These are phyloP conservation scores for Dolichomitus sp. DNA, from an alignment of 2,888 invertebrate genomes.

Conservation along the genomic window DNA sequence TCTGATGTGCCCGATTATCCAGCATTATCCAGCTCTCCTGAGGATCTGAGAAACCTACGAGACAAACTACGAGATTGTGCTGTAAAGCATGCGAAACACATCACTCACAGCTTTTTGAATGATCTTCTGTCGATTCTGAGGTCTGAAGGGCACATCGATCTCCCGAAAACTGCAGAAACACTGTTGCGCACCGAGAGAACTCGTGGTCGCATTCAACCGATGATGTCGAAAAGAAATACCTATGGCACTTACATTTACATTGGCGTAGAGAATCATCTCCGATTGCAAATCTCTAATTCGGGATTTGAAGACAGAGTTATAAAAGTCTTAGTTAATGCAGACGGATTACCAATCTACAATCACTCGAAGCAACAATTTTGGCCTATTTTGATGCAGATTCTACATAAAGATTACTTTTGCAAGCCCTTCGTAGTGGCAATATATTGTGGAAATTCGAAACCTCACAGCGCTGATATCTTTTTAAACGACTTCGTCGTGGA, in stretches of 20 bases:
- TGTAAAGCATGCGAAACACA: slow-evolving; percentile 13
- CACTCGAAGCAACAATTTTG: slow-evolving; percentile 49
- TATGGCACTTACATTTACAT: slow-evolving; percentile 47
- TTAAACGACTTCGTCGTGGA: slow-evolving; percentile 62
- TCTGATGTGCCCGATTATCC: neutral
- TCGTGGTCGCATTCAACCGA: slow-evolving; percentile 19
- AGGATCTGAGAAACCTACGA: slow-evolving; percentile 19
- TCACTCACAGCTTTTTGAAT: slow-evolving; percentile 30
- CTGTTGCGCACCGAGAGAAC: slow-evolving; percentile 40
- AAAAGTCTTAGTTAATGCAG: slow-evolving; percentile 41
- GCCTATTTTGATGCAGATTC: slow-evolving; percentile 53
- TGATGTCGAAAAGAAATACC: slow-evolving; percentile 44
- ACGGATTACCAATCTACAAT: slow-evolving; percentile 48
- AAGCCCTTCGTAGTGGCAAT: slow-evolving; percentile 56
- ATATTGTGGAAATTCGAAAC: slow-evolving; percentile 65
- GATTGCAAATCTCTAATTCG: slow-evolving; percentile 24
- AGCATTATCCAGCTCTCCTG: neutral
- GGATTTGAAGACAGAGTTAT: slow-evolving; percentile 39
- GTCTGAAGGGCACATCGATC: slow-evolving; percentile 51
- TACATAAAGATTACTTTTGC: slow-evolving; percentile 45
- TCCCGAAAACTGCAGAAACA: slow-evolving; percentile 53
- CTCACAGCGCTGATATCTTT: slow-evolving; percentile 46
- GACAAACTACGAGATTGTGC: slow-evolving; percentile 29
- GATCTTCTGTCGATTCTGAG: slow-evolving; percentile 38
- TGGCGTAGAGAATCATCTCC: slow-evolving; percentile 40